These are phyloP conservation scores for Fukomys damarensis DNA, from an alignment of 2,113 vertebrate genomes.

Conservation along the genomic window DNA sequence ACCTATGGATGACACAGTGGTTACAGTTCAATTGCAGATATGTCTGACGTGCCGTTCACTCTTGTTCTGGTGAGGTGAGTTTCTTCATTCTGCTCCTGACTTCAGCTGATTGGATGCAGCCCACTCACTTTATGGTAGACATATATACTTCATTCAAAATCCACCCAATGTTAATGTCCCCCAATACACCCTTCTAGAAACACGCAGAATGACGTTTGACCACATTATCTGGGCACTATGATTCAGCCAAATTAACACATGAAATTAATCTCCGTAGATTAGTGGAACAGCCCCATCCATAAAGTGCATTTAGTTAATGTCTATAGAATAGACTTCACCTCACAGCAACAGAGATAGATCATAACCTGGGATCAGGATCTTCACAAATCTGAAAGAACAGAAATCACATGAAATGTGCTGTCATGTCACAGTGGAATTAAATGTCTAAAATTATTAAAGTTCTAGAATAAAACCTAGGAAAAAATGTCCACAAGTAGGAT, in stretches of 20 bases:
- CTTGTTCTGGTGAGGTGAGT: background rate
- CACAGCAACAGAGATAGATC: background rate
- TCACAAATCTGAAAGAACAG: background rate
- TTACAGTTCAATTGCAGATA: background rate
- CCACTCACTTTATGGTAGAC: background rate
- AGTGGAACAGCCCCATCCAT: background rate
- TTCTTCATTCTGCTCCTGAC: too few relatives aligned
- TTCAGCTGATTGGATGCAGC: background rate
- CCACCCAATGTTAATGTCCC: background rate
- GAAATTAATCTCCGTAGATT: background rate
- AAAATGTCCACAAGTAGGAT: background rate
- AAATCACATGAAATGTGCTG: background rate
- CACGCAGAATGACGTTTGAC: background rate
- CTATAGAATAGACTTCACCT: background rate
- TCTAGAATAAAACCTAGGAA: background rate
- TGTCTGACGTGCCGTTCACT: background rate
- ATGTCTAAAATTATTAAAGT: background rate
- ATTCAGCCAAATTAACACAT: background rate
- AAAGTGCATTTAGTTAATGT: background rate
- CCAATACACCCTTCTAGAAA: background rate
- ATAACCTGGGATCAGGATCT: background rate
- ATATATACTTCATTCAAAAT: background rate
- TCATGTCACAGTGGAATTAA: background rate
- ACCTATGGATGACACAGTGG: background rate
- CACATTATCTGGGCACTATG: too few relatives aligned